Evolutionary conservation across 2,888 invertebrate genomes (phyloP).

Genomic region (Euplagia quadripunctaria): DNA sequence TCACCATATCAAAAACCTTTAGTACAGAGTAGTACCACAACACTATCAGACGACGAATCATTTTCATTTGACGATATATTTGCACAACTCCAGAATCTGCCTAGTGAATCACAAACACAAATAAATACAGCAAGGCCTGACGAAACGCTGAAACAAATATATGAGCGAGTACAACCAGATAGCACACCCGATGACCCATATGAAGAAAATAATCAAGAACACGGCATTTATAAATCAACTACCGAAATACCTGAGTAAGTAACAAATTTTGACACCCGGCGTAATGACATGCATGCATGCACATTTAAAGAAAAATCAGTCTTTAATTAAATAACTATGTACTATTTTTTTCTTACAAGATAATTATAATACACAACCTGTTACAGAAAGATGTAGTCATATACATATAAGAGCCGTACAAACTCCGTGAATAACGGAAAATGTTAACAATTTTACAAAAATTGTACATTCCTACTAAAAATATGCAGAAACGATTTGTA

Average conservation of each 20-base stretch:
- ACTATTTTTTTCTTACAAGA: too few species aligned
- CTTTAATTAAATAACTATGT: too few species aligned
- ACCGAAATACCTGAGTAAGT: not conserved
- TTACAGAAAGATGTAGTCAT: too few species aligned
- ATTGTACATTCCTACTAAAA: too few species aligned
- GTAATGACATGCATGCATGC: too few species aligned
- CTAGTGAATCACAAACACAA: not conserved
- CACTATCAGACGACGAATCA: not conserved
- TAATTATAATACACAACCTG: too few species aligned
- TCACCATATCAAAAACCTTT: not conserved
- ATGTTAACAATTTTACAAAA: too few species aligned
- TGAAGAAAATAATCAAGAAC: not conserved
- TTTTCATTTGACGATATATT: constrained; percentile 5
- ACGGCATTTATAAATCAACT: not conserved
- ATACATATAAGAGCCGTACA: too few species aligned
- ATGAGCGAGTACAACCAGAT: not conserved
- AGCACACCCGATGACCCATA: not conserved
- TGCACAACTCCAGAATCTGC: not conserved
- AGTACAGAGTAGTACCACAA: not conserved
- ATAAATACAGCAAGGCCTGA: not conserved
- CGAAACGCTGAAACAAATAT: not conserved
- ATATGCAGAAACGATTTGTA: too few species aligned
- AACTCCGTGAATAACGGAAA: too few species aligned
- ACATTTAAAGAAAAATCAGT: too few species aligned
- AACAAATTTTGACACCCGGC: not conserved